Percentiles rank a stretch among this genome's conserved stretches.
Evolutionary conservation across 2,113 vertebrate genomes (phyloP).

Genomic region (Myrmecobius fasciatus): DNA sequence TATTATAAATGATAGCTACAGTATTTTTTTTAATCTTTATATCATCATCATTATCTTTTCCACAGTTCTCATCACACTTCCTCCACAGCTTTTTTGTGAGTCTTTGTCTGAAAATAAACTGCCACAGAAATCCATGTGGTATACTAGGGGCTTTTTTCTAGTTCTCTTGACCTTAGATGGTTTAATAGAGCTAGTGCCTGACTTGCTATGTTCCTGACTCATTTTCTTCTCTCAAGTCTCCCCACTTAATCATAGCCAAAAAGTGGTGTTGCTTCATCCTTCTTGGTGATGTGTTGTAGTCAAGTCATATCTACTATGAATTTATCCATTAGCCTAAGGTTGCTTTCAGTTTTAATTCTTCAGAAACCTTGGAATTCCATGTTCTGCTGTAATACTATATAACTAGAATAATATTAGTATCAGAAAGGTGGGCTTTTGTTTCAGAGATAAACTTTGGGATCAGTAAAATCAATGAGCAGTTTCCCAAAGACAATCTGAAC

Average conservation of each 20-base stretch:
- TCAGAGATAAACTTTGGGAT: neutral
- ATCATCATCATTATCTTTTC: neutral
- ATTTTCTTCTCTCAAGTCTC: neutral
- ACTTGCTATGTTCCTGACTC: neutral
- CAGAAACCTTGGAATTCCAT: neutral
- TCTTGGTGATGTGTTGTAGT: neutral
- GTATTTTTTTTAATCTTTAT: no score
- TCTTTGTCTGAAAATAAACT: no score
- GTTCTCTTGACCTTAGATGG: neutral
- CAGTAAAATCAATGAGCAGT: neutral
- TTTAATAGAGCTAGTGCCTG: neutral
- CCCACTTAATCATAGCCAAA: neutral
- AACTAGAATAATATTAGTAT: neutral
- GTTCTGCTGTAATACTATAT: neutral
- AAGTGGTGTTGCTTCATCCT: neutral
- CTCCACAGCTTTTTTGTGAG: neutral
- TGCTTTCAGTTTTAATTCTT: neutral
- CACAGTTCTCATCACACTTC: neutral
- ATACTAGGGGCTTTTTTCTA: neutral
- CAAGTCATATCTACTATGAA: neutral
- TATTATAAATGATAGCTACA: no score
- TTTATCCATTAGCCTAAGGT: neutral
- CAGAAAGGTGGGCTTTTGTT: neutral
- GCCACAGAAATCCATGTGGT: neutral
- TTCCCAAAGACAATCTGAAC: neutral